Conservation (phyloP, 2,113 vertebrate species). For the Sceloporus undulatus region DNA sequence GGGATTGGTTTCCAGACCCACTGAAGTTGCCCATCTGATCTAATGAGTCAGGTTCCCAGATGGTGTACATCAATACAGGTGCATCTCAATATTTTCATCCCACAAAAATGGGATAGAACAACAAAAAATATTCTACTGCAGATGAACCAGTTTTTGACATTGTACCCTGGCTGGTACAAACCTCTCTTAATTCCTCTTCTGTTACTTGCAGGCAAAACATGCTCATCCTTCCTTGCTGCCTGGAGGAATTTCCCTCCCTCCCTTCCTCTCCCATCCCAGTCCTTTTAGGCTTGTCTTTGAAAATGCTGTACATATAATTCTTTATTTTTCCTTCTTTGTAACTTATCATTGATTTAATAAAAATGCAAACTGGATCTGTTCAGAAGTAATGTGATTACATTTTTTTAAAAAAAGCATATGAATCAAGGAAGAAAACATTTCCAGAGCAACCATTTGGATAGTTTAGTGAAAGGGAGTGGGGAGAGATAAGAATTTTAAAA, state of each 20-base stretch:
- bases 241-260: background rate
- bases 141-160: background rate
- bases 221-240: conserved; percentile 30
- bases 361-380: conserved; percentile 68
- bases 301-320: conserved; percentile 75
- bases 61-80: background rate
- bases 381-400: background rate
- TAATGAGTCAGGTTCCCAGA: background rate
- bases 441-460: background rate
- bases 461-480: background rate
- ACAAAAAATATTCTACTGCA: background rate
- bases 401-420: background rate
- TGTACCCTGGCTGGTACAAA: conserved; percentile 27
- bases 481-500: background rate
- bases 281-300: conserved; percentile 62
- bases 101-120: background rate
- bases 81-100: conserved; percentile 6
- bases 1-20: background rate
- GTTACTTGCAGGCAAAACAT: background rate
- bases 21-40: background rate
- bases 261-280: background rate
- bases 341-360: conserved; percentile 78
- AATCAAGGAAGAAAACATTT: background rate
- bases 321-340: conserved; percentile 79
- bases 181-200: background rate